Percentiles rank a stretch among this genome's conserved stretches.
These are phyloP conservation scores for Aphyosemion australe DNA, from an alignment of 2,113 vertebrate species.

Conservation along the genomic window DNA sequence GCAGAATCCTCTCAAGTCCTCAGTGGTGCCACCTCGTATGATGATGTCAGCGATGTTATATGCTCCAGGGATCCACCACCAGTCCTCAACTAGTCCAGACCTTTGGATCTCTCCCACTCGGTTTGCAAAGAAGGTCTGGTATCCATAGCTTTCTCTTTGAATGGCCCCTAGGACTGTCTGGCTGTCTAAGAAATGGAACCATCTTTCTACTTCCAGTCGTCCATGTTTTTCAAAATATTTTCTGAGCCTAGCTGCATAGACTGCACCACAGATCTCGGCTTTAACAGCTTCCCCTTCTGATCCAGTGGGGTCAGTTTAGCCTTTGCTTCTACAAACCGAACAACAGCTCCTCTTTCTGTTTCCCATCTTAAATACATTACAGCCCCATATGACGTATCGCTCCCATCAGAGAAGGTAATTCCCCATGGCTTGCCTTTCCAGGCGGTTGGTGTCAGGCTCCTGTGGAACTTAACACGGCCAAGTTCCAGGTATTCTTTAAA, in stretches of 20 bases:
- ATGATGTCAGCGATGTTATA: not conserved
- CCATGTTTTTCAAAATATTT: not conserved
- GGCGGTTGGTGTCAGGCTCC: no score
- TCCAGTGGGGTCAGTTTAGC: not conserved
- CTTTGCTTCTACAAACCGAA: not conserved
- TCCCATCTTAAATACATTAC: not conserved
- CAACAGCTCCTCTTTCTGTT: not conserved
- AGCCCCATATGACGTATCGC: not conserved
- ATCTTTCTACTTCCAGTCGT: not conserved
- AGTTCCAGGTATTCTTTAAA: no score
- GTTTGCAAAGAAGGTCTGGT: conserved; percentile 13
- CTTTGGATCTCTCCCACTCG: conserved; percentile 1
- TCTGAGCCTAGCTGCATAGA: not conserved
- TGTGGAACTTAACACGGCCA: no score
- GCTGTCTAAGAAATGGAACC: conserved; percentile 1
- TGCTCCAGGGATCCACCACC: not conserved
- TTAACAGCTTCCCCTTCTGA: not conserved
- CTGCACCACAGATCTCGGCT: not conserved
- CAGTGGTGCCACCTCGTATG: not conserved
- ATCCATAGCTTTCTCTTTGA: no score
- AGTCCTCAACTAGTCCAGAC: not conserved
- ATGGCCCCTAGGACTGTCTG: no score
- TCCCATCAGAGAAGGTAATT: no score
- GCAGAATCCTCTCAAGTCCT: conserved; percentile 10
- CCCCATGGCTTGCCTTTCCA: no score